Evolutionary conservation across 2,888 invertebrate genomes (phyloP), one percentile per base, ranked within the genome.

Genomic region (Drosophila peninsularis): DNA sequence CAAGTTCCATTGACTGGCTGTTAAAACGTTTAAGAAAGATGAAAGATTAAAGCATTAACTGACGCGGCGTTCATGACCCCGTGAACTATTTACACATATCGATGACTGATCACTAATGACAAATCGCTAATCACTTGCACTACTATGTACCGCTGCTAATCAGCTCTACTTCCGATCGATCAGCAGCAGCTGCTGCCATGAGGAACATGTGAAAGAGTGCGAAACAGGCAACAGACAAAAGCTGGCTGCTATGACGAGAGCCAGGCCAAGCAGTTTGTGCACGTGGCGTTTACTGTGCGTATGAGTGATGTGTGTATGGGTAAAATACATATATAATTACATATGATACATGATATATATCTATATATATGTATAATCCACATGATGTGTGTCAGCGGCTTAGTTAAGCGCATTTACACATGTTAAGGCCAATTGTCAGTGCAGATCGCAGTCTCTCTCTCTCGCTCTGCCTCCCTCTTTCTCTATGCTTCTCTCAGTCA

Each of bases 351-450:
- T 45, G 4, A 30, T 44, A 44, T 61, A 41, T 45, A 52, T 24
- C 24, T 30, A 27, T 37, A 21, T 27, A n/a, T 41, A 36, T 61
- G 34, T n/a, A 49, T 54, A 41, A 58, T 47, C 44, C 60, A 39
- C 44, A 27, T 71, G 68, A 78, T 89, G 70, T 90, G 70, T 91
- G 91, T 89, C 90, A 90, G 88, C 89, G 81, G 82, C 78, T 84
- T 88, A 89, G 81, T 88, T 84, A 82, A 90, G 82, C 83, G 81
- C 77, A 87, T 89, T 87, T 88, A 66, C 90, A 88, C 79, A 90
- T 90, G 85, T 75, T 81, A 64, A 82, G 65, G 76, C 55, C 88
- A 86, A 85, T 85, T 88, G 89, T 45, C 49, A 47, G 47, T 36
- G 30, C 53, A 30, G 21, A 9, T 61, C 41, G 10, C 47, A 53